Percentiles rank a stretch among this genome's conserved stretches.
Conservation (phyloP, 2,113 vertebrate species). For the Podocnemis expansa region DNA sequence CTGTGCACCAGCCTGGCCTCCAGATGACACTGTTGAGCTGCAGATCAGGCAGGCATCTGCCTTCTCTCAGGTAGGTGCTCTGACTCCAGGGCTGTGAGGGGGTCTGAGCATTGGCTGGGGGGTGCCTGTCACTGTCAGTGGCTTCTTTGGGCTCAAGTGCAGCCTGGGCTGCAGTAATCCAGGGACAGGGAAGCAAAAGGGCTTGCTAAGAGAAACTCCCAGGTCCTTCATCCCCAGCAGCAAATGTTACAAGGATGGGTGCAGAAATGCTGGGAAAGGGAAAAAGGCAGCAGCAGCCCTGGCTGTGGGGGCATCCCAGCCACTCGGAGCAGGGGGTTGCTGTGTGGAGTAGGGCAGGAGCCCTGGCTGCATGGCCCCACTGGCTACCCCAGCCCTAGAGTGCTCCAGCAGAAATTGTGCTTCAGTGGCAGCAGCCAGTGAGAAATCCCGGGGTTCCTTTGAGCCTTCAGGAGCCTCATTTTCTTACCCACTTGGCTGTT, state of each 20-base stretch:
- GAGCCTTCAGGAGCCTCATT: no score
- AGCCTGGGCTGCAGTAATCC: background rate
- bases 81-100: background rate
- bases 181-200: background rate
- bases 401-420: no score
- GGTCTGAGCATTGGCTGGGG: background rate
- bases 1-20: background rate
- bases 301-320: background rate
- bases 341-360: no score
- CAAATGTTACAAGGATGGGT: background rate
- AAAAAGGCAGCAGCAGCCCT: background rate
- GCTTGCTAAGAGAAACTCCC: background rate
- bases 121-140: background rate
- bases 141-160: background rate
- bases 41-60: background rate
- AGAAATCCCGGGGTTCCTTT: background rate
- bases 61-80: background rate
- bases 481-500: background rate
- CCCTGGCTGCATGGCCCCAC: no score
- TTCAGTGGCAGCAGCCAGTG: no score
- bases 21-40: background rate
- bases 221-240: background rate
- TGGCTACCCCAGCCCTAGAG: no score
- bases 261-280: background rate
- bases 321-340: no score